Conservation (phyloP, 1,140 invertebrate genomes). For the Macrocentrus cingulum region DNA sequence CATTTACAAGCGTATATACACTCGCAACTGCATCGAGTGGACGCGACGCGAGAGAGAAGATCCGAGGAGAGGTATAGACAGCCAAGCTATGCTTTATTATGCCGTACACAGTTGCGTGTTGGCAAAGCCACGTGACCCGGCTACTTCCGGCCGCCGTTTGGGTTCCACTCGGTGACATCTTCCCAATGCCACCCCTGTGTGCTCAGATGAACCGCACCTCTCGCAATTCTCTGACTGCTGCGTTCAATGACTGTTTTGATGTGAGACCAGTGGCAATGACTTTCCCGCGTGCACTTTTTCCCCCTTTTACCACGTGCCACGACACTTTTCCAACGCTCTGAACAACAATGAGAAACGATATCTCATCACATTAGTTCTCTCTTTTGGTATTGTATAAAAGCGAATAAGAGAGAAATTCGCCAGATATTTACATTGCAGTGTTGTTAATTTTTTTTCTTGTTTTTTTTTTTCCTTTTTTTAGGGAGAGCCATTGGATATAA, state of each 20-base stretch:
- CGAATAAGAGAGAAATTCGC: no score
- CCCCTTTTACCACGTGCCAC: constrained; percentile 5
- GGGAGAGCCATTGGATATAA: constrained; percentile 34
- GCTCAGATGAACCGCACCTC: background rate
- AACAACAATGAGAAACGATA: constrained; percentile 21
- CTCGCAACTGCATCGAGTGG: background rate
- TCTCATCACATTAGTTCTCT: background rate
- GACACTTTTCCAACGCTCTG: constrained; percentile 1
- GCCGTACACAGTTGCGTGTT: constrained; percentile 56
- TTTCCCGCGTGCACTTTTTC: background rate
- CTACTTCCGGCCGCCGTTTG: constrained; percentile 46
- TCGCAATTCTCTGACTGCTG: no score
- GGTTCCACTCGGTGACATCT: constrained; percentile 39
- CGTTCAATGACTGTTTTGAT: background rate
- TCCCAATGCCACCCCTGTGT: constrained; percentile 29
- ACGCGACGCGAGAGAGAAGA: constrained; percentile 3
- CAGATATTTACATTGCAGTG: no score
- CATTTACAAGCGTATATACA: constrained; percentile 13
- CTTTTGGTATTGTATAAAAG: no score
- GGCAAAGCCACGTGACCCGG: constrained; percentile 53
- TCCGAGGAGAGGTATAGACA: constrained; percentile 31
- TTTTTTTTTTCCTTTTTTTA: background rate
- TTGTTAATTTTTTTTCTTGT: no score
- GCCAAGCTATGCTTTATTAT: constrained; percentile 47
- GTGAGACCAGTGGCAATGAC: background rate